Evolutionary conservation across 2,797 vertebrate genomes (phyloP), one percentile per base, ranked within the genome.

Genomic region (Danio aesculapii): DNA sequence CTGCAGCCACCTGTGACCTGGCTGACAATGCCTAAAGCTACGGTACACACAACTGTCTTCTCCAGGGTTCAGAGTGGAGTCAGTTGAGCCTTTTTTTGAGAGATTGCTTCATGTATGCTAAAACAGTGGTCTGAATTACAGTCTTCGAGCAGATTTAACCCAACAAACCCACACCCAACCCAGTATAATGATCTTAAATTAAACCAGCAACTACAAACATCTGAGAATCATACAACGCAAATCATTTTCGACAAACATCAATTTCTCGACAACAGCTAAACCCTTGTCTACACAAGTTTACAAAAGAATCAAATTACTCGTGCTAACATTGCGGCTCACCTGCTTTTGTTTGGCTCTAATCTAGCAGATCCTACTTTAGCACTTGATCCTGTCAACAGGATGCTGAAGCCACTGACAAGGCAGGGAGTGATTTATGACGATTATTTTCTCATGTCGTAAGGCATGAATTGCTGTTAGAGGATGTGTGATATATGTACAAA

Each of bases 371-470:
- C 82, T 83, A 84, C 83, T 85, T 90, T 88, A 91, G 86, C 87
- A 81, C 49, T 74, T 57, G 83, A 71, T 86, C 87, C 85, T 70
- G 85, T 77, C 81, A 75, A 81, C 88, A 80, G 84, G 85, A 91
- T 83, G 44, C 78, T 80, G 67, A 78, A 55, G 39, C 90, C 84
- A 79, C 84, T 84, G 41, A 55, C 41, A 77, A 80, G 82, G 47
- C 0, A 84, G 3, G 44, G 59, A 86, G 71, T 91, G 91, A 92
- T 83, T 89, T 87, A 90, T 85, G 85, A 43, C 68, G n/a, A 85
- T 86, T 72, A 77, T 62, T 47, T 82, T 77, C 67, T 73, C 71
- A 75, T 19, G 68, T 47, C 12, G 39, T 62, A 61, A 57, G 52
- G 57, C 74, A 41, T 69, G n/a, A 68, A 39, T 19, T 75, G 57